Evolutionary conservation across 1,140 invertebrate species (phyloP).

Genomic region (Pseudoatta argentina): DNA sequence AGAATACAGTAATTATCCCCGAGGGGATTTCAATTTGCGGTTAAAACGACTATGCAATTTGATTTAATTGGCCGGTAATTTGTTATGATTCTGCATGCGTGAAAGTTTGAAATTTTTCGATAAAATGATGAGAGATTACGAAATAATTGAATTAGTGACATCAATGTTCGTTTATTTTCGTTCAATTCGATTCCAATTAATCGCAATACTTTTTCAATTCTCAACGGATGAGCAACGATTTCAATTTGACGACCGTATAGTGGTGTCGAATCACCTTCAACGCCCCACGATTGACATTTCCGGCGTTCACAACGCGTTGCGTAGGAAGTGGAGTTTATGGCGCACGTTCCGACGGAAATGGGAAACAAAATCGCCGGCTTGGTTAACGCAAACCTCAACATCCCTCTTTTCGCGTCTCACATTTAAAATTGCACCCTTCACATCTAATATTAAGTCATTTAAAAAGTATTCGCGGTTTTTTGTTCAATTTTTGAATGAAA

Average conservation of each 20-base stretch:
- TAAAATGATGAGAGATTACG: not conserved
- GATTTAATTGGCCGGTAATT: not conserved
- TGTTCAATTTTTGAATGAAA: too few relatives aligned
- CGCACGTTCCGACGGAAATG: slow-evolving; percentile 6
- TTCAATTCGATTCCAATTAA: not conserved
- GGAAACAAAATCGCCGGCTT: slow-evolving; percentile 20
- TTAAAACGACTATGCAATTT: not conserved
- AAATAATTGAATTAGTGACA: not conserved
- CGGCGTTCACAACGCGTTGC: not conserved
- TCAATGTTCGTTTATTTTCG: not conserved
- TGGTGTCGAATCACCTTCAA: not conserved
- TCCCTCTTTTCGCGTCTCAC: not conserved
- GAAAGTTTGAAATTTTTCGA: not conserved
- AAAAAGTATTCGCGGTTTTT: too few relatives aligned
- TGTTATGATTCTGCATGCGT: not conserved
- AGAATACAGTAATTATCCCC: not conserved
- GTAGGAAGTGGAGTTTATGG: slow-evolving; percentile 25
- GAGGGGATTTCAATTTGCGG: not conserved
- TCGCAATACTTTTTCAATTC: not conserved
- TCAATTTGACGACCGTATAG: not conserved
- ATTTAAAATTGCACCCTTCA: slow-evolving; percentile 49
- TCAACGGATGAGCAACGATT: not conserved
- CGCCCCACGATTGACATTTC: slow-evolving; percentile 13
- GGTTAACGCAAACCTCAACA: not conserved
- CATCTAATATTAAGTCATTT: not conserved